phyloP scores from a whole-genome alignment of 1,140 invertebrate species.

The Pogonognathellus flavescens region DNA sequence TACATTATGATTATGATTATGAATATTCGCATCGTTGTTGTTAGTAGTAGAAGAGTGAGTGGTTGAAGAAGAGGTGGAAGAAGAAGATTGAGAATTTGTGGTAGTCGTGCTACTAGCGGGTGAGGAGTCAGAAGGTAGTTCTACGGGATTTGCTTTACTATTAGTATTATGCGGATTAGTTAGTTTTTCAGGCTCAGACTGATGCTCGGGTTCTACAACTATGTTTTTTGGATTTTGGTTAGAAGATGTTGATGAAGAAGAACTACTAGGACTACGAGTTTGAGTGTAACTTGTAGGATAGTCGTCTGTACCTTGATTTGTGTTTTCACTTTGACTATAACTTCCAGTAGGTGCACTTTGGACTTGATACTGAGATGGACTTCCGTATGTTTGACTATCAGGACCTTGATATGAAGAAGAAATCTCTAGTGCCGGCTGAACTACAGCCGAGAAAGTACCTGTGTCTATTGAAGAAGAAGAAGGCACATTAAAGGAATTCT shows the following conservation, averaged over 20 bases:
- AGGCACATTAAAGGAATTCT: slow-evolving; percentile 44
- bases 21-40: slow-evolving; percentile 41
- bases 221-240: not conserved
- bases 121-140: not conserved
- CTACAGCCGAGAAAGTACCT: slow-evolving; percentile 33
- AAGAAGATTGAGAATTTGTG: no score
- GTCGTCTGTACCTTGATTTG: slow-evolving; percentile 38
- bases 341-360: slow-evolving; percentile 31
- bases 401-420: slow-evolving; percentile 56
- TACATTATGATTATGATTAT: slow-evolving; percentile 48
- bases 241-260: not conserved
- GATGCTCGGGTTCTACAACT: not conserved
- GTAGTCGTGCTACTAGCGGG: slow-evolving; percentile 5
- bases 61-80: not conserved
- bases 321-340: slow-evolving; percentile 53
- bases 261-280: slow-evolving; percentile 9
- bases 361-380: slow-evolving; percentile 10
- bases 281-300: slow-evolving; percentile 21
- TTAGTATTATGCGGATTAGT: slow-evolving; percentile 8
- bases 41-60: slow-evolving; percentile 10
- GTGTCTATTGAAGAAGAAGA: slow-evolving; percentile 49
- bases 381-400: slow-evolving; percentile 47
- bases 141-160: not conserved
- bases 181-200: slow-evolving; percentile 40
- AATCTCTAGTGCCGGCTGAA: slow-evolving; percentile 61